Conservation (phyloP, 2,113 vertebrate species). For the Corvus cornix region DNA sequence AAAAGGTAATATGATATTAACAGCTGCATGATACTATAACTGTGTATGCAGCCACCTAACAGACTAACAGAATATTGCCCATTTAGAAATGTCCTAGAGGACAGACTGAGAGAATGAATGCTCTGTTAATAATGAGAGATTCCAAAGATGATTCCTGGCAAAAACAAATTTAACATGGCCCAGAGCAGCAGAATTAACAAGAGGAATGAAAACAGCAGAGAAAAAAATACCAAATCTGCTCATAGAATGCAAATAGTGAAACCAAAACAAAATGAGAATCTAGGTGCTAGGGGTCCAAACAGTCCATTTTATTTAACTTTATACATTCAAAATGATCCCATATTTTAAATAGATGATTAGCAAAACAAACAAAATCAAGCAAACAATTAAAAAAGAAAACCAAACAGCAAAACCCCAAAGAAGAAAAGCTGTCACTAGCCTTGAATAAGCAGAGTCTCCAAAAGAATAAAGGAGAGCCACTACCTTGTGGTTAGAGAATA, state of each 20-base stretch:
- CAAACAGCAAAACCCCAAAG: background rate
- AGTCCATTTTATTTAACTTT: background rate
- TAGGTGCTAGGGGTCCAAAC: background rate
- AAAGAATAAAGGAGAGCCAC: background rate
- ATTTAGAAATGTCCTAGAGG: conserved; percentile 17
- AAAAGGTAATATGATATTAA: background rate
- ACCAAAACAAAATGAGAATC: background rate
- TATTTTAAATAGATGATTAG: background rate
- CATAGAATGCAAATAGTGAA: background rate
- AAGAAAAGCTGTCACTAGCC: background rate
- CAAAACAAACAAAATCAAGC: background rate
- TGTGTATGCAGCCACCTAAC: background rate
- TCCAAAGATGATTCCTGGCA: conserved; percentile 4
- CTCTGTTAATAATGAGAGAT: conserved; percentile 16
- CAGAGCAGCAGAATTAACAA: conserved; percentile 25
- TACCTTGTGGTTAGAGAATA: background rate
- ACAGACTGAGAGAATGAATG: background rate
- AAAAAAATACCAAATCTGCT: background rate
- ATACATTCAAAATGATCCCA: background rate
- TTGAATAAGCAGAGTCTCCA: background rate
- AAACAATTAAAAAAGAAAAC: background rate
- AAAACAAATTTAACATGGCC: background rate
- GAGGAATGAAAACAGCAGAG: background rate
- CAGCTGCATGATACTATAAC: background rate
- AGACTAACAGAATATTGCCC: background rate